phyloP scores from a whole-genome alignment of 2,113 vertebrate species.

The Colossoma macropomum region DNA sequence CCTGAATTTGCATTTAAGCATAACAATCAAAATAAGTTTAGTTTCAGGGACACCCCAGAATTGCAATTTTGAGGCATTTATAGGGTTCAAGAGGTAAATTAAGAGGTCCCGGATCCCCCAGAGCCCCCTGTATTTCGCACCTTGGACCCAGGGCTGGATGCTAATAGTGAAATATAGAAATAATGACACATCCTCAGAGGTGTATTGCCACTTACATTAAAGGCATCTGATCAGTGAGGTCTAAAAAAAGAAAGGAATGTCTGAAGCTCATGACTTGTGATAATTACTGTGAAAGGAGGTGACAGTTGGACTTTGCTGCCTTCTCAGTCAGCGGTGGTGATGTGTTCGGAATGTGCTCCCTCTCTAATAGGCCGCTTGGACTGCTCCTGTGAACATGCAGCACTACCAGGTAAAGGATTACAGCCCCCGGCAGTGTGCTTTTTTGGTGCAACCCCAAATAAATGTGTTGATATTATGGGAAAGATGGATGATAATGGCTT shows the following conservation, averaged over 20 bases:
- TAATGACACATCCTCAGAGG: no score
- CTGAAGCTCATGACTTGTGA: constrained; percentile 31
- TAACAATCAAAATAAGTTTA: no score
- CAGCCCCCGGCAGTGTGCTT: constrained; percentile 15
- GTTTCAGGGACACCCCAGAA: no score
- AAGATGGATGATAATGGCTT: constrained; percentile 50
- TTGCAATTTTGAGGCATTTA: no score
- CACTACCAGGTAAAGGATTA: constrained; percentile 45
- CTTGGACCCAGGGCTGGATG: no score
- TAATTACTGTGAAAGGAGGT: constrained; percentile 44
- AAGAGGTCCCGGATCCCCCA: no score
- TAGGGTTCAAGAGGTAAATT: no score
- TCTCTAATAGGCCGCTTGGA: constrained; percentile 26
- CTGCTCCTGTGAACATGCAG: constrained; percentile 24
- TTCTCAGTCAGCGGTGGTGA: constrained; percentile 11
- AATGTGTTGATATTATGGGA: constrained; percentile 51
- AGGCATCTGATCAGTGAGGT: no score
- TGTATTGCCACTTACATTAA: no score
- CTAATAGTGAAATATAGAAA: no score
- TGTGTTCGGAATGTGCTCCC: constrained; percentile 8
- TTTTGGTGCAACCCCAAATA: constrained; percentile 39
- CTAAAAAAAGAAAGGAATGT: background rate
- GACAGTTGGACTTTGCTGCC: constrained; percentile 24
- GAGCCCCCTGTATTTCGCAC: no score
- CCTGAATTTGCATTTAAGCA: no score